Base-by-base conservation (phyloP, 2,888 invertebrate species). In the Gasteruption jaculator region DNA sequence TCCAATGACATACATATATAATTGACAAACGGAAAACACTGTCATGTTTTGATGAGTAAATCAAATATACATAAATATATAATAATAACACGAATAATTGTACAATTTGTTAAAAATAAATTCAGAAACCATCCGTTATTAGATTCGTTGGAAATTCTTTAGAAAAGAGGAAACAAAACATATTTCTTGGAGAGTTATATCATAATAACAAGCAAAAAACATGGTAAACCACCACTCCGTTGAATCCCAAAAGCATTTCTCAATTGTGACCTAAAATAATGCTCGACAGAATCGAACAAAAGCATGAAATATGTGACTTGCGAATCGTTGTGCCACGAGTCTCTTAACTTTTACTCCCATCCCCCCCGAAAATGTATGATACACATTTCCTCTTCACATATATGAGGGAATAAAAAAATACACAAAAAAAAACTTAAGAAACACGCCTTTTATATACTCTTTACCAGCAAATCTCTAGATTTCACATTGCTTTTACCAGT, bases 201-300 rank as follows among this genome's bases (percentile, higher is more conserved):
- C 35, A 45, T 35, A 38, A 38, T 33, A 38, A 21, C 14, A 42
- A 38, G 29, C 38, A 46, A 54, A 49, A 29, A 38, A 50, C 41
- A 50, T 48, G 58, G 57, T 55, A 56, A 61, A 56, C 60, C 63
- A 57, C 63, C n/a, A n/a, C n/a, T n/a, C n/a, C n/a, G n/a, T n/a
- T n/a, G 58, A 12, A 56, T 57, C 50, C 56, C 60, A 53, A 61
- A 59, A 66, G 60, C 60, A 60, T 65, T 65, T 64, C 62, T 58
- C 56, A 61, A 66, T n/a, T 59, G 58, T 56, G 61, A 65, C 60
- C 64, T 67, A 64, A 69, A 68, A 70, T 68, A 68, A 69, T 67
- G 63, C 65, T 60, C 62, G 60, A 64, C 62, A 52, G 60, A 67
- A 70, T 70, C 70, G 70, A 69, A 70, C 68, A 70, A 70, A 68